Base-by-base conservation (phyloP, 1,140 invertebrate species). In the Odontomachus brunneus region DNA sequence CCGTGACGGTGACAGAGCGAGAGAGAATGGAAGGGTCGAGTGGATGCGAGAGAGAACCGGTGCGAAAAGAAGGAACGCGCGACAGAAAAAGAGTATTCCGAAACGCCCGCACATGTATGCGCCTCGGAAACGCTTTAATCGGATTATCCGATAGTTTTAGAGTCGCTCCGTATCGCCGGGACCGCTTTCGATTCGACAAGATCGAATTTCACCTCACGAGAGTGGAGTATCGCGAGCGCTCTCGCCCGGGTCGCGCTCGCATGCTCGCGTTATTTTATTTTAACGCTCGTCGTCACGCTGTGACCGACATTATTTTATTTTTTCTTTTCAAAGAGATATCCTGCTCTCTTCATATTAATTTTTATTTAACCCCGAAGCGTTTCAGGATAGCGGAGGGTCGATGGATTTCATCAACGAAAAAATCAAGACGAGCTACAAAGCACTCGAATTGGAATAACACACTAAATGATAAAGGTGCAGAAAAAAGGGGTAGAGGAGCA, bases 81-180 rank as follows among this genome's bases (percentile, higher is more conserved):
- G 65, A 82, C 74, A 51, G 80, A 82, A 83, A 87, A 53, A 57
- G 83, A 75, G 33, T 33, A 75, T 51, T 63, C 57, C 9, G 15
- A 48, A 44, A 55, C 74, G 62, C 84, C 78, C 89, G 85, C 88
- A 90, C 88, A 88, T 91, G 86, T 88, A 87, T 88, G 88, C 86
- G 84, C 84, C 78, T 59, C 84, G 87, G 89, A 88, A 92, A 90
- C 89, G 86, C 85, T 90, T 90, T 91, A 92, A 91, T 92, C 89
- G 89, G 91, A 92, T 92, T 92, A 92, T 90, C 89, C 84, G 82
- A 89, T 88, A 87, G 88, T 90, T 91, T 89, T 88, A 88, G 87
- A 85, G 84, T 82, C 55, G 78, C 67, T 62, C n/a, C 76, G 84
- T 86, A 73, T 84, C 83, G 75, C 33, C 53, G 78, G 53, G 53